These are phyloP conservation scores for Tachuris rubrigastra DNA, from an alignment of 2,113 vertebrate species.

Conservation along the genomic window DNA sequence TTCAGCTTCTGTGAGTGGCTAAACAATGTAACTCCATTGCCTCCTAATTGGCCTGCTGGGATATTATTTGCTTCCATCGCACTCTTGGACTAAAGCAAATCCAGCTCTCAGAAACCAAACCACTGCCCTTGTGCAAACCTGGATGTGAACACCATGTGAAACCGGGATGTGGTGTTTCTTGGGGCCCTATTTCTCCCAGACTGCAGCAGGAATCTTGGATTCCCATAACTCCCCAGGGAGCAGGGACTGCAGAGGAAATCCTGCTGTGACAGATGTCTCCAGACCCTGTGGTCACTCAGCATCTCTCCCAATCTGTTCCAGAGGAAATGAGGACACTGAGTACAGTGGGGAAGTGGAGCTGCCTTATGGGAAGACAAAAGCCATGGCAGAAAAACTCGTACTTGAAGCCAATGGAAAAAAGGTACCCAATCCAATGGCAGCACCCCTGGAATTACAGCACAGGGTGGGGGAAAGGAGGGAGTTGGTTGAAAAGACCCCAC, in stretches of 20 bases:
- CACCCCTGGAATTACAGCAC: not conserved
- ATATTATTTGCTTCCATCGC: not conserved
- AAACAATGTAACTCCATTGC: not conserved
- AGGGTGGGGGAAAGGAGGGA: not conserved
- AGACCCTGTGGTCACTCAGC: not conserved
- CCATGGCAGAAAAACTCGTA: conserved; percentile 17
- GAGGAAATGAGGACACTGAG: conserved; percentile 33
- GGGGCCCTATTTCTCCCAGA: not conserved
- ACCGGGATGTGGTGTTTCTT: not conserved
- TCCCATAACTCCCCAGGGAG: not conserved
- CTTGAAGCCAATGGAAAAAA: conserved; percentile 13
- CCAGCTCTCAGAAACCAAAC: not conserved
- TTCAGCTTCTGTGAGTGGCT: not conserved
- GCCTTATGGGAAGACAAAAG: conserved; percentile 51
- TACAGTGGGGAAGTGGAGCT: conserved; percentile 29
- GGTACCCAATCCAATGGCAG: not conserved
- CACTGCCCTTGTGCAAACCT: not conserved
- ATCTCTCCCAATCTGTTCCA: not conserved
- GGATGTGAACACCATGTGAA: not conserved
- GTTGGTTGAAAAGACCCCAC: not conserved
- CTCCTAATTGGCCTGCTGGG: not conserved
- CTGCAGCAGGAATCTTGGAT: not conserved
- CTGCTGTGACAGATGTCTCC: not conserved
- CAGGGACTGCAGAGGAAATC: not conserved
- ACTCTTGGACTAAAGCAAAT: not conserved